These are phyloP conservation scores for Patagioenas fasciata DNA, from an alignment of 2,113 vertebrate genomes.

Conservation along the genomic window DNA sequence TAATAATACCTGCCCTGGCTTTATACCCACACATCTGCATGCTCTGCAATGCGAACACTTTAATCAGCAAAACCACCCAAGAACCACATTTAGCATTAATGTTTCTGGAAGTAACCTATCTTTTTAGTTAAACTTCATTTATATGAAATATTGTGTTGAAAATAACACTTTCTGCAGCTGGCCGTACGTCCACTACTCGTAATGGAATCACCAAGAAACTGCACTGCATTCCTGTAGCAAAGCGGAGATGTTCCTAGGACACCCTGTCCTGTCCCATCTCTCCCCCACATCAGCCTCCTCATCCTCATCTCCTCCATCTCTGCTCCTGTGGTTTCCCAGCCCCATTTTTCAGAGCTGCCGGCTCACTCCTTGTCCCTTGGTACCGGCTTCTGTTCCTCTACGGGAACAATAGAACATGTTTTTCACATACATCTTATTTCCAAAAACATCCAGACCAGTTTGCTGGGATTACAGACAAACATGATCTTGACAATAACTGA, in stretches of 20 bases:
- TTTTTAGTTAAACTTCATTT: background rate
- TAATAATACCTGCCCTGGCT: slow-evolving; percentile 34
- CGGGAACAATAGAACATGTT: background rate
- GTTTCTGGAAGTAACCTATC: background rate
- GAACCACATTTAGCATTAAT: background rate
- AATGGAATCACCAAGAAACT: background rate
- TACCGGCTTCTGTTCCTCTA: background rate
- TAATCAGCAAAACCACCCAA: background rate
- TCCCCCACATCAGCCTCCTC: background rate
- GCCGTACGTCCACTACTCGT: background rate
- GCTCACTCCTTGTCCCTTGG: background rate
- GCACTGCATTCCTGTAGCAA: background rate
- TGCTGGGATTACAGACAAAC: background rate
- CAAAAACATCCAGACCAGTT: background rate
- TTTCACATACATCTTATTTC: background rate
- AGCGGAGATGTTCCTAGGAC: background rate
- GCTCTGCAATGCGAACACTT: background rate
- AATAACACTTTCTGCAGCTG: background rate
- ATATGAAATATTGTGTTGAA: background rate
- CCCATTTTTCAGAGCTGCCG: background rate
- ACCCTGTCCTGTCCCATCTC: background rate
- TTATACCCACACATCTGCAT: background rate
- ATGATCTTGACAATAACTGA: background rate
- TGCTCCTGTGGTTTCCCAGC: background rate
- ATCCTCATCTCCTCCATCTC: background rate